Conservation (phyloP, 2,113 vertebrate species). For the Sorex araneus region DNA sequence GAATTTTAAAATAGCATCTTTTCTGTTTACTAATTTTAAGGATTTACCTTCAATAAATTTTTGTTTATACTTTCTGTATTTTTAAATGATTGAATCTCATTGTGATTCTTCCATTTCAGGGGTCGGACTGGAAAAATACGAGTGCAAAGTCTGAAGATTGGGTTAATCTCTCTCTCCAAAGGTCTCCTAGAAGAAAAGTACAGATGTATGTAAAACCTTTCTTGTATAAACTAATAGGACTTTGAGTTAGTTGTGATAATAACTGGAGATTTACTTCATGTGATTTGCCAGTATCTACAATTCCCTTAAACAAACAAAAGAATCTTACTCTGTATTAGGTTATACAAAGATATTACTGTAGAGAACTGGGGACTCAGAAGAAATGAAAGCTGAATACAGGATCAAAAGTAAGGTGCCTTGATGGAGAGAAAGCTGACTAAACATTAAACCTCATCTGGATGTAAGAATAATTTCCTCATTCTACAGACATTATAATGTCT, state of each 20-base stretch:
- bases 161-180: conserved; percentile 96
- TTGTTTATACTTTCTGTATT: conserved; percentile 21
- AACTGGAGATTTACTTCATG: neutral
- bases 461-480: neutral
- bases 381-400: conserved; percentile 30
- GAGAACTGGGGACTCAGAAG: neutral
- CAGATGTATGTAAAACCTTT: conserved; percentile 93
- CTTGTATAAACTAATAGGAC: neutral
- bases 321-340: neutral
- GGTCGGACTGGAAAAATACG: conserved; percentile 98
- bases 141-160: conserved; percentile 97
- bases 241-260: neutral
- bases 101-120: conserved; percentile 87
- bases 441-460: neutral
- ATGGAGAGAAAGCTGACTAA: neutral
- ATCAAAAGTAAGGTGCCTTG: neutral
- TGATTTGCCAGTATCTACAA: neutral
- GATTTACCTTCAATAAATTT: conserved; percentile 64
- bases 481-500: neutral
- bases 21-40: conserved; percentile 58
- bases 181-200: conserved; percentile 98
- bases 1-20: conserved; percentile 66
- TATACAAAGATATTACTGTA: neutral
- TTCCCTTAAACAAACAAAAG: too few relatives aligned
- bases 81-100: conserved; percentile 69